Percentiles rank a stretch among this genome's conserved stretches.
phyloP scores from a whole-genome alignment of 2,113 vertebrate species.

The Pelvicachromis taeniatus region DNA sequence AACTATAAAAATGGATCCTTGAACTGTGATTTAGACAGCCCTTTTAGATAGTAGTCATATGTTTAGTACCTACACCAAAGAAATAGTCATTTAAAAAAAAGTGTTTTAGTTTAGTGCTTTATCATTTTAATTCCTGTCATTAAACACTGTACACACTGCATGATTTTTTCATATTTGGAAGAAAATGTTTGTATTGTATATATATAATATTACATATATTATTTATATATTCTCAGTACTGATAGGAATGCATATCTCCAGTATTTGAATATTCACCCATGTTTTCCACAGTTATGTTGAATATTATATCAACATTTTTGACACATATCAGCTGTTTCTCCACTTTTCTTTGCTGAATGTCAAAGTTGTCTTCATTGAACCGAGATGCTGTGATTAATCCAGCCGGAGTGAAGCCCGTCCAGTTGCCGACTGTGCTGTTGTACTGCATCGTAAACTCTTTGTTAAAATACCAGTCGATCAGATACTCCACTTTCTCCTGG shows the following conservation, averaged over 20 bases:
- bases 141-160: not conserved
- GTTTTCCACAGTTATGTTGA: not conserved
- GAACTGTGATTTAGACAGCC: not conserved
- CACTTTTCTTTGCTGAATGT: not conserved
- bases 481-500: not conserved
- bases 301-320: not conserved
- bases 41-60: not conserved
- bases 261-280: not conserved
- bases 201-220: not conserved
- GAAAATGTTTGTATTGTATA: not conserved
- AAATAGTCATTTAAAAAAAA: not conserved
- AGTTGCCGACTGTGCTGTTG: not conserved
- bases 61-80: not conserved
- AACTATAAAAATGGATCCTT: not conserved
- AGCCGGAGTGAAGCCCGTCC: not conserved
- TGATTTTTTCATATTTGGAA: not conserved
- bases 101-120: not conserved
- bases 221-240: not conserved
- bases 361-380: not conserved
- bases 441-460: not conserved
- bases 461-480: not conserved
- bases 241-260: not conserved
- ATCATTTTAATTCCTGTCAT: not conserved
- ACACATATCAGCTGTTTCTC: not conserved
- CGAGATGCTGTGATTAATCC: accelerated